Percentiles rank a stretch among this genome's conserved stretches.
These are phyloP conservation scores for Arnoldichthys spilopterus DNA, from an alignment of 2,797 vertebrate species.

Conservation along the genomic window DNA sequence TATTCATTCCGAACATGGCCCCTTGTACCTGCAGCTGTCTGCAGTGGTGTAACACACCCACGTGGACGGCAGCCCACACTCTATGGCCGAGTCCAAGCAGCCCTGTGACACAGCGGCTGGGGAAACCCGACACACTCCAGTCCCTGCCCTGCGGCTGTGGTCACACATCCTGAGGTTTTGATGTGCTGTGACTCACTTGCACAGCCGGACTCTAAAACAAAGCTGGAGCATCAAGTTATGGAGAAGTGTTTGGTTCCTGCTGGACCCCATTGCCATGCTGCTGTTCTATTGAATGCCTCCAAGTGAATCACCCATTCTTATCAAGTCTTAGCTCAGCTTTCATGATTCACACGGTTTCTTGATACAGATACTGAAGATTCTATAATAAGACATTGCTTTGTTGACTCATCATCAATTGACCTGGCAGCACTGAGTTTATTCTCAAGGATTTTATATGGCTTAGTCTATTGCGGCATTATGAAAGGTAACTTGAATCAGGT, in stretches of 20 bases:
- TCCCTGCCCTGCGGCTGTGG: conserved; percentile 45
- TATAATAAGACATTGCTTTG: not conserved
- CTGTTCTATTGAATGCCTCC: not conserved
- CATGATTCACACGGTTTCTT: not conserved
- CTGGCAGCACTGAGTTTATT: conserved; percentile 13
- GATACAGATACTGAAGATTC: not conserved
- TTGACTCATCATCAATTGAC: conserved; percentile 9
- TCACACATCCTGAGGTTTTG: conserved; percentile 52
- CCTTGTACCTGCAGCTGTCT: conserved; percentile 34
- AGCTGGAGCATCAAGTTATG: conserved; percentile 44
- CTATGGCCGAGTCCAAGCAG: conserved; percentile 15
- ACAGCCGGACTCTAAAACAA: conserved; percentile 41
- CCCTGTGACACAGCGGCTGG: conserved; percentile 32
- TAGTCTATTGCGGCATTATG: conserved; percentile 12
- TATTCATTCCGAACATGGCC: conserved; percentile 1
- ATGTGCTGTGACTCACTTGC: conserved; percentile 58
- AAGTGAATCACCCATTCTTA: conserved; percentile 37
- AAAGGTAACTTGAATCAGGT: conserved; percentile 5
- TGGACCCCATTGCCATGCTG: conserved; percentile 15
- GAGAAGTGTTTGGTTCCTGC: conserved; percentile 20
- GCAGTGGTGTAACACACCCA: conserved; percentile 34
- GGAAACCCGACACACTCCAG: conserved; percentile 57
- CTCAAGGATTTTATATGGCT: conserved; percentile 13
- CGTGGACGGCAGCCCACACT: conserved; percentile 20
- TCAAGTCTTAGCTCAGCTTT: not conserved